Conservation (phyloP, 1,140 invertebrate genomes). For the Chlorops oryzae region DNA sequence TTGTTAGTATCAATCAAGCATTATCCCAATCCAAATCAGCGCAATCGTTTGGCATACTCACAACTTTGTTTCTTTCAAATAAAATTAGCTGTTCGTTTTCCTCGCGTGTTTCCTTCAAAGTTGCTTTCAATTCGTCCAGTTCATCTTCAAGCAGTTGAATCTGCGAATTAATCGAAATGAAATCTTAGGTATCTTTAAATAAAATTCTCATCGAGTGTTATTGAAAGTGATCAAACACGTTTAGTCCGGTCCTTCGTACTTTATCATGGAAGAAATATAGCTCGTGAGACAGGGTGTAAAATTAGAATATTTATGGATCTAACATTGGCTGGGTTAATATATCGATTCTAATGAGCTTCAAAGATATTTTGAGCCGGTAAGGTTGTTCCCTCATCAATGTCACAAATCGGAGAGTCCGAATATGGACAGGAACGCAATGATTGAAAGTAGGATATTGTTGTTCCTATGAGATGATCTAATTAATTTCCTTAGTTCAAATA, state of each 20-base stretch:
- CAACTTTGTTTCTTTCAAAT: conserved; percentile 58
- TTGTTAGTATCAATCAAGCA: conserved; percentile 15
- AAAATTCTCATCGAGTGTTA: not conserved
- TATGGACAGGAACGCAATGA: too few relatives aligned
- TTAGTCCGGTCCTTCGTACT: too few relatives aligned
- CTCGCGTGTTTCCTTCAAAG: conserved; percentile 56
- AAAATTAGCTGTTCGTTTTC: conserved; percentile 59
- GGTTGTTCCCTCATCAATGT: too few relatives aligned
- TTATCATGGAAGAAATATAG: not conserved
- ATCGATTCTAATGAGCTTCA: too few relatives aligned
- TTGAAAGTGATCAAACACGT: not conserved
- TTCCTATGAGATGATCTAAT: too few relatives aligned
- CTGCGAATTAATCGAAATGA: conserved; percentile 24
- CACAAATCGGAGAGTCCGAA: too few relatives aligned
- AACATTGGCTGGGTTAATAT: too few relatives aligned
- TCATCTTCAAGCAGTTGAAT: conserved; percentile 56
- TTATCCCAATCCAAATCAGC: conserved; percentile 35
- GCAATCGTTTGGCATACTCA: conserved; percentile 53
- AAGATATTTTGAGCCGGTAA: too few relatives aligned
- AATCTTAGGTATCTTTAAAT: not conserved
- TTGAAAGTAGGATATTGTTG: too few relatives aligned
- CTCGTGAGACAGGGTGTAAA: too few relatives aligned
- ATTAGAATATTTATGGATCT: too few relatives aligned
- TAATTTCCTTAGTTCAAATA: too few relatives aligned
- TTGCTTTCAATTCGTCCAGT: conserved; percentile 57